These are phyloP conservation scores for Pharmacophagus antenor DNA, from an alignment of 2,888 invertebrate genomes.

Conservation along the genomic window DNA sequence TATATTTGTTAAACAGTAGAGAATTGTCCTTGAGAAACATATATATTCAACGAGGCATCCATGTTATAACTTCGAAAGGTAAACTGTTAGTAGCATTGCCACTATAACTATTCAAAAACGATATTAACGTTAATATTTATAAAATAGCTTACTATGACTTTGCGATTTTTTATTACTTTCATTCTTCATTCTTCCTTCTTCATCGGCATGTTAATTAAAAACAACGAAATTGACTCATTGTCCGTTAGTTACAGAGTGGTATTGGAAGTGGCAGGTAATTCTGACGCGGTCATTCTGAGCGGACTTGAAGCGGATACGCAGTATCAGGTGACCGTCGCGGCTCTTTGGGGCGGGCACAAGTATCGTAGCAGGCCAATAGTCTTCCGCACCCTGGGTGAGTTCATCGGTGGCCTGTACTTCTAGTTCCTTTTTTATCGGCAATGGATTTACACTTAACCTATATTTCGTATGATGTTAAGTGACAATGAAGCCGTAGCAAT, in stretches of 20 bases:
- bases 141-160: conserved; percentile 1
- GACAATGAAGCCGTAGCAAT: too few species aligned
- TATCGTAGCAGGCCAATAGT: conserved; percentile 92
- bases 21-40: too few species aligned
- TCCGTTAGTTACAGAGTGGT: conserved; percentile 96
- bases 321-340: conserved; percentile 92
- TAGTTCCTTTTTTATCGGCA: neutral
- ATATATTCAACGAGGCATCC: too few species aligned
- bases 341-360: conserved; percentile 90
- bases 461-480: too few species aligned
- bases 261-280: conserved; percentile 93
- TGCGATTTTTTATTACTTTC: conserved; percentile 32
- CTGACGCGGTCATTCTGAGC: conserved; percentile 91
- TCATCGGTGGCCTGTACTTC: neutral
- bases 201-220: conserved; percentile 54
- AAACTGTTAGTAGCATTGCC: too few species aligned
- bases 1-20: too few species aligned
- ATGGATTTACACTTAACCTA: too few species aligned
- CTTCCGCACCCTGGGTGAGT: conserved; percentile 92
- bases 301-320: conserved; percentile 92
- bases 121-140: too few species aligned
- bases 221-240: conserved; percentile 81
- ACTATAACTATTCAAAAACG: too few species aligned
- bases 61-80: too few species aligned
- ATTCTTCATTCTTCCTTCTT: conserved; percentile 50